These are phyloP conservation scores for Trinorchestia longiramus DNA, from an alignment of 1,140 invertebrate genomes.

Conservation along the genomic window DNA sequence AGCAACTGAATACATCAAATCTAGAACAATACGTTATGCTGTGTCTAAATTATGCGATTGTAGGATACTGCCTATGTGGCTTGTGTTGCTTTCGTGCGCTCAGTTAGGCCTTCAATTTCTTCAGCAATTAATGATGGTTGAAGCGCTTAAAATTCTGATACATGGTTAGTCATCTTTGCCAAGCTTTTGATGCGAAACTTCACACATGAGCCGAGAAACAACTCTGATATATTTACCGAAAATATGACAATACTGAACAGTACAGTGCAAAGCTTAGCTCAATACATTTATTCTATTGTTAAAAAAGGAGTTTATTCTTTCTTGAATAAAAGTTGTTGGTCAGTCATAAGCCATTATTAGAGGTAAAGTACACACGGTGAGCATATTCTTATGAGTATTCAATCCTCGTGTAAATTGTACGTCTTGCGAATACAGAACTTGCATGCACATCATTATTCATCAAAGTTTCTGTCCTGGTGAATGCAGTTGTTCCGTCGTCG, in stretches of 20 bases:
- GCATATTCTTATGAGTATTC: no score
- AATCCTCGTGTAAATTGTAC: background rate
- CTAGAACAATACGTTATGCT: background rate
- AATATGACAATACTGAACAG: no score
- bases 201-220: background rate
- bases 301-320: no score
- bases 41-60: background rate
- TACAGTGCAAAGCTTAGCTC: no score
- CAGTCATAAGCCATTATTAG: no score
- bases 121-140: background rate
- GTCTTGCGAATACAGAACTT: background rate
- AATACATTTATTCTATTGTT: no score
- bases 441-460: background rate
- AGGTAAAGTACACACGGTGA: no score
- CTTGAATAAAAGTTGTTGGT: no score
- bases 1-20: background rate
- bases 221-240: background rate
- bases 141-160: background rate
- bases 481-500: background rate
- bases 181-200: background rate
- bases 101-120: background rate
- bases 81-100: background rate
- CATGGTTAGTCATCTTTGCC: background rate
- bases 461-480: background rate
- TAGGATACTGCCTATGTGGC: background rate